Percentiles rank a stretch among this genome's conserved stretches.
Conservation (phyloP, 2,888 invertebrate species). For the Conchocele bisecta region DNA sequence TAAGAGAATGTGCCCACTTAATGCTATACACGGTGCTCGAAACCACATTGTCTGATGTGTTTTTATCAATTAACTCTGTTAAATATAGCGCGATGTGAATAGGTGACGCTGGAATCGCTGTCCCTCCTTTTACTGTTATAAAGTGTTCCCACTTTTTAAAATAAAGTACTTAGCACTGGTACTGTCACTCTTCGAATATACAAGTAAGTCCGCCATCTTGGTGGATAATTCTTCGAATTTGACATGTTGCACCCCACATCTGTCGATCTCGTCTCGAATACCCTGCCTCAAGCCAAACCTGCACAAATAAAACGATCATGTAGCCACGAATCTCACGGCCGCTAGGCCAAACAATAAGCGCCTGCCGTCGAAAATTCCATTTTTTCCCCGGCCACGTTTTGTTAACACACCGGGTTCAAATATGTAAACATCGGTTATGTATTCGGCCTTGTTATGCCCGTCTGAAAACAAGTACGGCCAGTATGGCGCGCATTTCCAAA, state of each 20-base stretch:
- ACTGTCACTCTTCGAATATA: slow-evolving; percentile 30
- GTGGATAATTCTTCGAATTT: not conserved
- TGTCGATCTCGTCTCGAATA: too few species aligned
- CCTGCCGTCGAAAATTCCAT: slow-evolving; percentile 30
- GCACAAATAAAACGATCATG: too few species aligned
- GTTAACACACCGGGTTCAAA: slow-evolving; percentile 17
- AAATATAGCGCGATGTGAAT: slow-evolving; percentile 36
- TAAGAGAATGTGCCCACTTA: slow-evolving; percentile 33
- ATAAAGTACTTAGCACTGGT: slow-evolving; percentile 35
- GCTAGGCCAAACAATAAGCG: slow-evolving; percentile 19
- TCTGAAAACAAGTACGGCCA: slow-evolving; percentile 32
- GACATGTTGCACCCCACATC: too few species aligned
- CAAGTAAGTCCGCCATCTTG: slow-evolving; percentile 32
- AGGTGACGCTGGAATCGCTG: slow-evolving; percentile 38
- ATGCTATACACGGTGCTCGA: slow-evolving; percentile 24
- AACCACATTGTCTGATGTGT: slow-evolving; percentile 24
- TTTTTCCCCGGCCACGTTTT: slow-evolving; percentile 20
- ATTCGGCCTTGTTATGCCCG: not conserved
- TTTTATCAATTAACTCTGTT: slow-evolving; percentile 38
- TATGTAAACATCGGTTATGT: slow-evolving; percentile 6
- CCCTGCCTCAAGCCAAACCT: too few species aligned
- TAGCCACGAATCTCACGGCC: slow-evolving; percentile 19
- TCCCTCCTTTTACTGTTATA: slow-evolving; percentile 21
- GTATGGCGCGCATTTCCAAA: slow-evolving; percentile 32
- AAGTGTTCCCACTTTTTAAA: slow-evolving; percentile 30